Evolutionary conservation across 2,113 vertebrate species (phyloP).

Genomic region (Oreochromis aureus): DNA sequence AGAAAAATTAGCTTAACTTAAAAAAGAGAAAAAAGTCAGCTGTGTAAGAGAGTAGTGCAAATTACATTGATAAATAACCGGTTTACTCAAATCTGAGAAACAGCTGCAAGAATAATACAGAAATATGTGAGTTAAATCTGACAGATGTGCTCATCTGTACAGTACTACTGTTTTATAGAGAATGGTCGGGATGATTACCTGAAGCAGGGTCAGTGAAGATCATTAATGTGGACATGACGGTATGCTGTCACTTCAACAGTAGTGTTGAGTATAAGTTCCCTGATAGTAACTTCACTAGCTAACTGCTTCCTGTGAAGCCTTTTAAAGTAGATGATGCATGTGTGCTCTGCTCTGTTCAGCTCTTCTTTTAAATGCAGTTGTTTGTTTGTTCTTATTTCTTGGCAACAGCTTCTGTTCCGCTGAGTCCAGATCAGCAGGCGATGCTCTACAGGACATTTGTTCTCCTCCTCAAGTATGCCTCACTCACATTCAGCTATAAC

Average conservation of each 20-base stretch:
- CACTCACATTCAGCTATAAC: not conserved
- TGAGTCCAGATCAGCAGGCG: slow-evolving; percentile 77
- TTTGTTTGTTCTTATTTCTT: not conserved
- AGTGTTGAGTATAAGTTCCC: not conserved
- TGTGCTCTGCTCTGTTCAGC: not conserved
- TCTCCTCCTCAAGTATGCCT: slow-evolving; percentile 85
- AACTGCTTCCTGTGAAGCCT: not conserved
- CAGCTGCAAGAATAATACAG: not conserved
- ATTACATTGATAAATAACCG: not conserved
- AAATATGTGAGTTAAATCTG: not conserved
- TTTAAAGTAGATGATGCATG: not conserved
- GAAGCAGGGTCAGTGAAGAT: not conserved
- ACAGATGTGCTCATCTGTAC: not conserved
- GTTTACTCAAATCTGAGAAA: not conserved
- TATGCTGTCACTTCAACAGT: not conserved
- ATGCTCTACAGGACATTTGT: slow-evolving; percentile 83
- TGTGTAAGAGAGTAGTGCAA: not conserved
- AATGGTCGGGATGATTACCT: not conserved
- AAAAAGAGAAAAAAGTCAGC: not conserved
- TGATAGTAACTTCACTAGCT: not conserved
- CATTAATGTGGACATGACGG: not conserved
- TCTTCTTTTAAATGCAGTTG: not conserved
- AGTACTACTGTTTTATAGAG: not conserved
- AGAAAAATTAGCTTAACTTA: not conserved
- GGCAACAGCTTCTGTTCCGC: slow-evolving; percentile 79